phyloP scores from a whole-genome alignment of 1,140 invertebrate species.

The Cydia amplana region DNA sequence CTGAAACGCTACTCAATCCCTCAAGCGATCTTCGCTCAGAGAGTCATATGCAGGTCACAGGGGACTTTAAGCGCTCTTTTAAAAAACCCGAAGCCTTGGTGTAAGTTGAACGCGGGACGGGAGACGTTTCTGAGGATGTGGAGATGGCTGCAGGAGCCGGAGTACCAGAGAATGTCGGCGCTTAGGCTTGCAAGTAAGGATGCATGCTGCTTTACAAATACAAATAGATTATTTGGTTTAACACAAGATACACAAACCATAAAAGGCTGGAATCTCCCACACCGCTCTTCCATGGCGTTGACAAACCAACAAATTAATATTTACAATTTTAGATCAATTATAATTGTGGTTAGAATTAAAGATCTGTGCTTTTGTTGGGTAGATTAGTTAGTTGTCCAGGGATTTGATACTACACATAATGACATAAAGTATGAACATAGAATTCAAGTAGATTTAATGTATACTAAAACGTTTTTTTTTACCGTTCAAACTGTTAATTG shows the following conservation, averaged over 20 bases:
- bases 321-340: too few relatives aligned
- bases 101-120: conserved; percentile 98
- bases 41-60: conserved; percentile 98
- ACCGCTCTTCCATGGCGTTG: too few relatives aligned
- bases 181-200: conserved; percentile 96
- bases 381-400: conserved; percentile 14
- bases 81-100: conserved; percentile 99
- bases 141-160: conserved; percentile 99
- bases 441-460: too few relatives aligned
- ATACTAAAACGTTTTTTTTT: too few relatives aligned
- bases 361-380: conserved; percentile 35
- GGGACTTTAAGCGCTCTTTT: conserved; percentile 98
- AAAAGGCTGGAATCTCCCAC: too few relatives aligned
- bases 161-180: conserved; percentile 99
- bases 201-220: conserved; percentile 45
- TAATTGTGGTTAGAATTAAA: too few relatives aligned
- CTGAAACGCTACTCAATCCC: conserved; percentile 99
- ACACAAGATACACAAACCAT: too few relatives aligned
- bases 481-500: too few relatives aligned
- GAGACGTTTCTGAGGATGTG: conserved; percentile 99
- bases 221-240: too few relatives aligned
- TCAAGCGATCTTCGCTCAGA: conserved; percentile 99
- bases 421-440: too few relatives aligned
- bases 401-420: not conserved
- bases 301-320: too few relatives aligned